Conservation (phyloP, 2,113 vertebrate genomes). For the Scytalopus superciliaris region DNA sequence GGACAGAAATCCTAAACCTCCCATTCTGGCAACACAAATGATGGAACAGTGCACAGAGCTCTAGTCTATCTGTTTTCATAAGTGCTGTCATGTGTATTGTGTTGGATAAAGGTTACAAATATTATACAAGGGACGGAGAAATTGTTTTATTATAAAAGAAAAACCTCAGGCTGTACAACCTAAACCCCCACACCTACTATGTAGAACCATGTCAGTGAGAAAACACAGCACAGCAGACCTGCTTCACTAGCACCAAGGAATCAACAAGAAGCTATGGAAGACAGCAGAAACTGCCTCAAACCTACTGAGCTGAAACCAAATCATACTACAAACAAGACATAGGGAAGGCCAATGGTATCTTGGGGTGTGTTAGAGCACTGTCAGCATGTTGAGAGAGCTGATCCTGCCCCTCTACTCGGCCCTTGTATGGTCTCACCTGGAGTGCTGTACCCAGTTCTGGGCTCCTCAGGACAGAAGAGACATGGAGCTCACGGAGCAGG, state of each 20-base stretch:
- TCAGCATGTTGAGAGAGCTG: not conserved
- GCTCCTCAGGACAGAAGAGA: not conserved
- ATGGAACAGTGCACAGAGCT: not conserved
- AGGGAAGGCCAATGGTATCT: not conserved
- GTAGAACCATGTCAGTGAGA: not conserved
- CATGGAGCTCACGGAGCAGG: not conserved
- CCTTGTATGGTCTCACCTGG: not conserved
- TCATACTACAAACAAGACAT: not conserved
- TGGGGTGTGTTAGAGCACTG: not conserved
- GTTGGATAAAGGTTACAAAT: not conserved
- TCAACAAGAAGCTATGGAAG: not conserved
- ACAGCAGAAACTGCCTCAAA: not conserved
- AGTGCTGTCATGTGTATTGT: not conserved
- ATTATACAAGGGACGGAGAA: not conserved
- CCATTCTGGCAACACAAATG: accelerated
- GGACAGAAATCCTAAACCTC: not conserved
- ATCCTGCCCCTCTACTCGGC: not conserved
- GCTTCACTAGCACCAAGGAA: not conserved
- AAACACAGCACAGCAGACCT: not conserved
- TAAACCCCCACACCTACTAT: not conserved
- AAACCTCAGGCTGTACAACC: not conserved
- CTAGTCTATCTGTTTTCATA: not conserved
- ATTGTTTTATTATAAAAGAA: not conserved
- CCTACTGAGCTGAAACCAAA: not conserved
- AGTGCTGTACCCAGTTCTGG: not conserved